These are phyloP conservation scores for Dendroctonus ponderosae DNA, from an alignment of 1,140 invertebrate genomes.

Conservation along the genomic window DNA sequence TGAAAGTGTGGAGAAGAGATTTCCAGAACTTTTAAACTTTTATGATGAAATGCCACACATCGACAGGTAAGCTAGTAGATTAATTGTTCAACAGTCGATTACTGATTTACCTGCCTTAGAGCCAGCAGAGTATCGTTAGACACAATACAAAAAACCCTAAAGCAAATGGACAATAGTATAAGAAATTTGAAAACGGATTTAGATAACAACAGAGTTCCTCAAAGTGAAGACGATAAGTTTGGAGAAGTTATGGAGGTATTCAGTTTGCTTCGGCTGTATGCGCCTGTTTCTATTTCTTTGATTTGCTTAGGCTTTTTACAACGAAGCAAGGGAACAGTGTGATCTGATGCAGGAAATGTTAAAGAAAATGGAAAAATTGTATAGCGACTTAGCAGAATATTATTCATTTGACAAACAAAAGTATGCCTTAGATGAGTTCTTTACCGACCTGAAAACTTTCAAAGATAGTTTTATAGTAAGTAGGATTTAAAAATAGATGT, in stretches of 20 bases:
- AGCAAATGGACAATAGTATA: conserved; percentile 83
- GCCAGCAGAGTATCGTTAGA: conserved; percentile 84
- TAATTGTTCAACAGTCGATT: conserved; percentile 1
- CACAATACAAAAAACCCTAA: conserved; percentile 78
- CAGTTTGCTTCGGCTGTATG: conserved; percentile 2
- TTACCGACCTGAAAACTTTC: conserved; percentile 92
- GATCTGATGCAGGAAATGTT: conserved; percentile 90
- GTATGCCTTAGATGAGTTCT: conserved; percentile 95
- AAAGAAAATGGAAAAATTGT: conserved; percentile 87
- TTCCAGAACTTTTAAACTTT: conserved; percentile 81
- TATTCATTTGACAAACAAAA: conserved; percentile 92
- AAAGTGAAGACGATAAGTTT: conserved; percentile 80
- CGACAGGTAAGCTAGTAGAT: conserved; percentile 55
- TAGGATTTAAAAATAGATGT: conserved; percentile 33
- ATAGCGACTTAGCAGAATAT: conserved; percentile 82
- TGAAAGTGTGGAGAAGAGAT: conserved; percentile 83
- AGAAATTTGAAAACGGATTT: conserved; percentile 86
- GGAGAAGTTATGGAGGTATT: conserved; percentile 76
- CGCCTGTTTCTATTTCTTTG: neutral
- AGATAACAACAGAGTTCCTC: conserved; percentile 73
- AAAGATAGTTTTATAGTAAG: conserved; percentile 87
- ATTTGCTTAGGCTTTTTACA: conserved; percentile 59
- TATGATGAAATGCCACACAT: conserved; percentile 85
- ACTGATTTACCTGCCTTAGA: conserved; percentile 44
- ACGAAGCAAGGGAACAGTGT: conserved; percentile 80